Conservation (phyloP, 2,797 vertebrate genomes). For the Lemur catta region DNA sequence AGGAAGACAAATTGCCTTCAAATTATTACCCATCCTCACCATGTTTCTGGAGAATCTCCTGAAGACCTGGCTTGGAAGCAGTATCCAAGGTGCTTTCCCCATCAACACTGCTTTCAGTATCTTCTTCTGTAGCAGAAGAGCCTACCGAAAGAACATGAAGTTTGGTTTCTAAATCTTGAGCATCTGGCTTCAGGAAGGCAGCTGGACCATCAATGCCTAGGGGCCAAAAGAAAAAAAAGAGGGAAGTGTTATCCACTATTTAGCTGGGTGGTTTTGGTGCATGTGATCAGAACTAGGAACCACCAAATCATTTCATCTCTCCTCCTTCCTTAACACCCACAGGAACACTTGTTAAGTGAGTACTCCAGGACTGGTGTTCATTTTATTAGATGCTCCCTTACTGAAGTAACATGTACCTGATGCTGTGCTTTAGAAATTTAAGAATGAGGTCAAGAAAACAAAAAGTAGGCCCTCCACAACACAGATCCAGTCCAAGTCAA, state of each 20-base stretch:
- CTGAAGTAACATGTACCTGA: neutral
- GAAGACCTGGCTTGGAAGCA: conserved; percentile 90
- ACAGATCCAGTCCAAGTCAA: neutral
- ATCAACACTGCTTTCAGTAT: conserved; percentile 83
- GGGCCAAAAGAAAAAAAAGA: conserved; percentile 7
- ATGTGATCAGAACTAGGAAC: neutral
- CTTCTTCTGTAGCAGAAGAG: conserved; percentile 84
- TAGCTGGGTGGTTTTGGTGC: neutral
- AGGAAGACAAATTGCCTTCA: neutral
- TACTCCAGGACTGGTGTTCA: neutral
- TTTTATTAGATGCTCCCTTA: neutral
- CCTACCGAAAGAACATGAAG: conserved; percentile 87
- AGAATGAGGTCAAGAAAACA: neutral
- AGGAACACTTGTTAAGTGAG: neutral
- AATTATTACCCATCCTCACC: conserved; percentile 82
- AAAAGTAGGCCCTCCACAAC: neutral
- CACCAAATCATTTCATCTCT: neutral
- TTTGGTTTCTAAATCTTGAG: conserved; percentile 85
- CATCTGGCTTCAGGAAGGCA: conserved; percentile 88
- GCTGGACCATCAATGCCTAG: conserved; percentile 95
- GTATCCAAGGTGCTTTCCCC: conserved; percentile 83
- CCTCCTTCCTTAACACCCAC: neutral
- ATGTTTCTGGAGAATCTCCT: conserved; percentile 92
- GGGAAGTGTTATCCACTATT: neutral
- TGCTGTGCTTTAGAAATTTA: neutral